A percentile compares a stretch with the other conserved stretches of the same genome.
Conservation (phyloP, 2,797 vertebrate genomes). For the Malacoraja senta region DNA sequence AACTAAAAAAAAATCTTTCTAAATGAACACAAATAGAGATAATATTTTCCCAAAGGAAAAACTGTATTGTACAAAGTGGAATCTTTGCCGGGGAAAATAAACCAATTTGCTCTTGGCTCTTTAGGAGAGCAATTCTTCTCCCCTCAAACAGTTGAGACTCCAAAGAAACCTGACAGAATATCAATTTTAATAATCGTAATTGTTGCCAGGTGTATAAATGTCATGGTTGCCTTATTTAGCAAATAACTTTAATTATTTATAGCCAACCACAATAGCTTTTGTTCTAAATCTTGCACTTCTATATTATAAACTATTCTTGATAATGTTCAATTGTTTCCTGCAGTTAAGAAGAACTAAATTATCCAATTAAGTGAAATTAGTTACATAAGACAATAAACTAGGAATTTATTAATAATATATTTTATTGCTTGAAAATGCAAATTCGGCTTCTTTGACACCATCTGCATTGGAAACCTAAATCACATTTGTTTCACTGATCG, state of each 20-base stretch:
- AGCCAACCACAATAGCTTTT: background rate
- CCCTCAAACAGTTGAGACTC: slow-evolving; percentile 4
- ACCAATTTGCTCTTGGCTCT: background rate
- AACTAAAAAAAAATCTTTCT: background rate
- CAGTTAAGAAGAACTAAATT: background rate
- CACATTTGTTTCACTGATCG: background rate
- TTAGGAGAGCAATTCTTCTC: background rate
- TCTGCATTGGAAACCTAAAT: background rate
- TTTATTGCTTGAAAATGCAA: background rate
- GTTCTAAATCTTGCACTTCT: background rate
- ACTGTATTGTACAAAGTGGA: background rate
- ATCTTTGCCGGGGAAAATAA: background rate
- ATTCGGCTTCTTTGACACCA: background rate
- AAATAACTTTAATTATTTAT: background rate
- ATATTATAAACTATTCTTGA: background rate
- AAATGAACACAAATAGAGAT: background rate
- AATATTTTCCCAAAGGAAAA: background rate
- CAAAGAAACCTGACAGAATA: background rate
- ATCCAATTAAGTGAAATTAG: background rate
- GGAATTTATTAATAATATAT: background rate
- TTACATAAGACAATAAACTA: background rate
- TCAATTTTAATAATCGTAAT: slow-evolving; percentile 8
- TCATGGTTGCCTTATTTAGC: slow-evolving; percentile 4
- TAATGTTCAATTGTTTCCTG: background rate
- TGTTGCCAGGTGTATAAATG: background rate